Evolutionary conservation across 2,113 vertebrate genomes (phyloP).

Genomic region (Dryoscopus gambensis): DNA sequence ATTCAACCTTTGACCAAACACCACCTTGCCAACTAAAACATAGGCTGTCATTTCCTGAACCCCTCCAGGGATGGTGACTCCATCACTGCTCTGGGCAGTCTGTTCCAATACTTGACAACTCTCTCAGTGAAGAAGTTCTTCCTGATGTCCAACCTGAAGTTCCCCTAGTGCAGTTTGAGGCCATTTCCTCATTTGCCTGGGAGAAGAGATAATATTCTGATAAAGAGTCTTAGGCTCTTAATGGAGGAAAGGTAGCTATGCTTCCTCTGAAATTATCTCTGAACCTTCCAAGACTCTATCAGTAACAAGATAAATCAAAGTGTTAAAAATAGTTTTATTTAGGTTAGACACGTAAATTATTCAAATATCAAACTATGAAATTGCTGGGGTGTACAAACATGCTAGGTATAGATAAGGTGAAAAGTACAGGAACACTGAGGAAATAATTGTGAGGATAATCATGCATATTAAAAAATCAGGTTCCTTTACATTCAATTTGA

Average conservation of each 20-base stretch:
- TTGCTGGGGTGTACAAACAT: not conserved
- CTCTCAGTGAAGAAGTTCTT: not conserved
- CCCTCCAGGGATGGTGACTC: not conserved
- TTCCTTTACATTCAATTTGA: not conserved
- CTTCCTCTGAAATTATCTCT: not conserved
- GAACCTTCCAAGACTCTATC: not conserved
- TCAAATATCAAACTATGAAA: not conserved
- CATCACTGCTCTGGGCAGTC: not conserved
- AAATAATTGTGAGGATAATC: slow-evolving; percentile 22
- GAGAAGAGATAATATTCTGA: not conserved
- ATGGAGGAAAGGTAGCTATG: not conserved
- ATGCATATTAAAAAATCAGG: not conserved
- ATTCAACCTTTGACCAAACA: not conserved
- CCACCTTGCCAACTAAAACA: not conserved
- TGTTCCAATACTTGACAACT: not conserved
- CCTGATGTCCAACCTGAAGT: not conserved
- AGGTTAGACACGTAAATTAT: not conserved
- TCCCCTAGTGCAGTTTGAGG: not conserved
- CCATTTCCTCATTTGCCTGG: not conserved
- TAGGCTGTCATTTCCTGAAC: not conserved
- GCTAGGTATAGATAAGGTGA: not conserved
- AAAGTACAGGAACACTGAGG: not conserved
- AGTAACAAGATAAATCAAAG: not conserved
- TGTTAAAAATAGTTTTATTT: not conserved
- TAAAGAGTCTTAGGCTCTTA: not conserved